A percentile compares a stretch with the other conserved stretches of the same genome.
Conservation (phyloP, 2,113 vertebrate genomes). For the Cygnus buccinator region DNA sequence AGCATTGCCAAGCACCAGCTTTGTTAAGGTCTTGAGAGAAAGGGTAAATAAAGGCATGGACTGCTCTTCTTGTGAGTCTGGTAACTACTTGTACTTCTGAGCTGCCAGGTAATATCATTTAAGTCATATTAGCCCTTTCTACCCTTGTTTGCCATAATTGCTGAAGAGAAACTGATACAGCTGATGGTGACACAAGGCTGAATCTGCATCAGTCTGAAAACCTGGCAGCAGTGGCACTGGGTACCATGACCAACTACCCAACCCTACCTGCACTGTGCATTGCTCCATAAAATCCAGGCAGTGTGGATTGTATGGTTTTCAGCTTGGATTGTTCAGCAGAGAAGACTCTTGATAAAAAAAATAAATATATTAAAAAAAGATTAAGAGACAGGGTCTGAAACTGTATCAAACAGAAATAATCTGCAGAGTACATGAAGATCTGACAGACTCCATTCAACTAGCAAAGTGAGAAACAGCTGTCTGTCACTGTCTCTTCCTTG, state of each 20-base stretch:
- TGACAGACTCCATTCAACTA: conserved; percentile 49
- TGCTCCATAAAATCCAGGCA: not conserved
- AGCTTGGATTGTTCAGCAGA: not conserved
- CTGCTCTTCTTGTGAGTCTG: not conserved
- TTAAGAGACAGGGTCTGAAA: not conserved
- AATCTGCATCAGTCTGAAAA: conserved; percentile 26
- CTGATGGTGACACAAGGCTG: conserved; percentile 16
- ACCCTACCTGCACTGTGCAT: not conserved
- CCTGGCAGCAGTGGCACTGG: not conserved
- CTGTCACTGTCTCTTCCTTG: conserved; percentile 40
- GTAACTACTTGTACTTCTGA: not conserved
- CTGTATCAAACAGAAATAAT: conserved; percentile 1
- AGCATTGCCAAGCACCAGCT: not conserved
- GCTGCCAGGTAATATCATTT: not conserved
- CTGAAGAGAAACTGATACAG: not conserved
- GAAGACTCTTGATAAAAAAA: not conserved
- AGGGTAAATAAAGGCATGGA: not conserved
- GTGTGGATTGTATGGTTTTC: not conserved
- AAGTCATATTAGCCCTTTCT: not conserved
- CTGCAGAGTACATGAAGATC: conserved; percentile 17
- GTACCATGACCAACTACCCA: not conserved
- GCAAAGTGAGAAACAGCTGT: conserved; percentile 38
- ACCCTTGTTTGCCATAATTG: not conserved
- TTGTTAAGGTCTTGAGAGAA: not conserved
- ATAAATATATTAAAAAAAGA: not conserved